phyloP scores from a whole-genome alignment of 2,888 invertebrate species.

The Andrena flavipes region DNA sequence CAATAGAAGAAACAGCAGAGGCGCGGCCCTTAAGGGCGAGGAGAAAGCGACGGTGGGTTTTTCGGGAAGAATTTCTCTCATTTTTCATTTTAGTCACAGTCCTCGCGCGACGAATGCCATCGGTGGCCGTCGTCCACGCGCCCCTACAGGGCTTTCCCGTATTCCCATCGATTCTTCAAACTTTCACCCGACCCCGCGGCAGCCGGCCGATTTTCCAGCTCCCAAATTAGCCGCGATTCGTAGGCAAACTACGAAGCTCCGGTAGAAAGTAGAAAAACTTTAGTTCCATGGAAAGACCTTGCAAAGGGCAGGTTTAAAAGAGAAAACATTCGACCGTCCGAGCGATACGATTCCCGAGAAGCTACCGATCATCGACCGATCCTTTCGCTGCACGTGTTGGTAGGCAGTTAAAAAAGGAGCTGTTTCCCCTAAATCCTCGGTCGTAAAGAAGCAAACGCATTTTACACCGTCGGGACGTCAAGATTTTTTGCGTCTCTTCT shows the following conservation, averaged over 20 bases:
- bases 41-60: slow-evolving; percentile 67
- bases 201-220: slow-evolving; percentile 1
- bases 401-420: not conserved
- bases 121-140: slow-evolving; percentile 13
- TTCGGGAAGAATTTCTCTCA: slow-evolving; percentile 74
- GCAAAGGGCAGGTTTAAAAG: not conserved
- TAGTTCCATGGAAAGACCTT: no score
- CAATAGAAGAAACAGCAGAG: slow-evolving; percentile 7
- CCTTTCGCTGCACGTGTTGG: slow-evolving; percentile 18
- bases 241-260: no score
- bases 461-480: slow-evolving; percentile 18
- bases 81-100: slow-evolving; percentile 79
- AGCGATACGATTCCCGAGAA: not conserved
- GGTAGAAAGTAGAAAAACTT: not conserved
- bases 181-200: slow-evolving; percentile 35
- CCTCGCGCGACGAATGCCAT: slow-evolving; percentile 6
- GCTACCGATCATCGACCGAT: not conserved
- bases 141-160: slow-evolving; percentile 3
- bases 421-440: not conserved
- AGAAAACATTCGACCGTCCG: not conserved
- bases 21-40: slow-evolving; percentile 33
- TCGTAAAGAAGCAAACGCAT: slow-evolving; percentile 16
- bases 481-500: slow-evolving; percentile 52
- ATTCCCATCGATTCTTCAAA: slow-evolving; percentile 12
- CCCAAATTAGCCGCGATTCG: not conserved